These are phyloP conservation scores for Coracopsis vasa DNA, from an alignment of 2,113 vertebrate genomes.

Conservation along the genomic window DNA sequence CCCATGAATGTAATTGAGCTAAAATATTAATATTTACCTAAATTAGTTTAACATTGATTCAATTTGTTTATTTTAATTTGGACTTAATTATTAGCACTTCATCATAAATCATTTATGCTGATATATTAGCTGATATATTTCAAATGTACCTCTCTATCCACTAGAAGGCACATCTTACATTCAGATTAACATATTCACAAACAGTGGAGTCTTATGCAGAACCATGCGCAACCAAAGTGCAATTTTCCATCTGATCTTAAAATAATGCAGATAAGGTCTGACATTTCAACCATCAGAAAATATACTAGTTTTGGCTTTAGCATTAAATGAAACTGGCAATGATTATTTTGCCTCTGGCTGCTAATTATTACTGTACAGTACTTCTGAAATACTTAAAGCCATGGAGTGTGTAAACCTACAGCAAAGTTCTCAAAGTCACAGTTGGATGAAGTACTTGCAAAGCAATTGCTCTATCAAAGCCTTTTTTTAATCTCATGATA, in stretches of 20 bases:
- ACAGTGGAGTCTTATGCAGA: background rate
- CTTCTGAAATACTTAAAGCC: constrained; percentile 63
- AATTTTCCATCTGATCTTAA: constrained; percentile 22
- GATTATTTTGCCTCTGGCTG: constrained; percentile 64
- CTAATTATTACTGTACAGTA: constrained; percentile 21
- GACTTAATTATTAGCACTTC: background rate
- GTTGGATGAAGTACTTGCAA: background rate
- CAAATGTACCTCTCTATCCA: background rate
- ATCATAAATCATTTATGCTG: background rate
- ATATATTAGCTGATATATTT: background rate
- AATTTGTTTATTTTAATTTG: background rate
- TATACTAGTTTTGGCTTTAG: constrained; percentile 26
- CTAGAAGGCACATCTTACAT: constrained; percentile 61
- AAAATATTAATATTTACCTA: background rate
- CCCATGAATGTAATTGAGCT: background rate
- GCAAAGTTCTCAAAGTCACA: constrained; percentile 7
- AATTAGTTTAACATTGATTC: background rate
- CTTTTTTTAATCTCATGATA: constrained; percentile 3
- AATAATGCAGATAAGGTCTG: constrained; percentile 43
- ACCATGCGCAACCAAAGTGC: background rate
- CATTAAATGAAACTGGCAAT: constrained; percentile 59
- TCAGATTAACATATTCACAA: background rate
- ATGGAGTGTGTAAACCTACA: constrained; percentile 23
- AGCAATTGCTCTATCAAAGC: background rate
- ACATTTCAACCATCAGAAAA: constrained; percentile 53